phyloP scores from a whole-genome alignment of 2,888 invertebrate genomes.

The Bembecia ichneumoniformis region DNA sequence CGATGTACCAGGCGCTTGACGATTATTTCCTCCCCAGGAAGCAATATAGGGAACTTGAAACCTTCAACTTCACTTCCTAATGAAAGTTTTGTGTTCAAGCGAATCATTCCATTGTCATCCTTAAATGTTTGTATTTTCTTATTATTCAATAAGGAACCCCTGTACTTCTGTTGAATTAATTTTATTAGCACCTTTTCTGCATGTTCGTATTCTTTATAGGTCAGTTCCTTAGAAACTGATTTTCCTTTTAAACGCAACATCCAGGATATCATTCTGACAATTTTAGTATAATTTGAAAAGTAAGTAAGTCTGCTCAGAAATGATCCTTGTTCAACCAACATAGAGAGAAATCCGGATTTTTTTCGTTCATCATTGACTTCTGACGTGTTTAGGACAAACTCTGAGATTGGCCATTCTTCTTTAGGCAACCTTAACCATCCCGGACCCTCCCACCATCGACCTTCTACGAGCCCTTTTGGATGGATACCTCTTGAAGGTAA shows the following conservation, averaged over 20 bases:
- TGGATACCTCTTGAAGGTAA: neutral
- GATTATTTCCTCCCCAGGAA: slow-evolving; percentile 1
- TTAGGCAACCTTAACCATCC: neutral
- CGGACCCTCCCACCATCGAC: neutral
- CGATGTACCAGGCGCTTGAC: slow-evolving; percentile 1
- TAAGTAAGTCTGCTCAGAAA: neutral
- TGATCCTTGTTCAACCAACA: neutral
- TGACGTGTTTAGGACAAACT: neutral
- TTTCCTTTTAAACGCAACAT: too few relatives aligned
- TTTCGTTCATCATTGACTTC: neutral
- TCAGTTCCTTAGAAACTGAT: too few relatives aligned
- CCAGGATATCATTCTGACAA: slow-evolving; percentile 3
- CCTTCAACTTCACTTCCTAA: neutral
- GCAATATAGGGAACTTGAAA: neutral
- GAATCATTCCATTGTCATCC: too few relatives aligned
- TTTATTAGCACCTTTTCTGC: too few relatives aligned
- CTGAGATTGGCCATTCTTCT: neutral
- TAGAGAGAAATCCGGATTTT: neutral
- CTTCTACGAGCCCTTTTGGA: neutral
- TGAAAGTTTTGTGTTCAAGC: neutral
- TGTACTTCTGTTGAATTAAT: too few relatives aligned
- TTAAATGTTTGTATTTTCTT: too few relatives aligned
- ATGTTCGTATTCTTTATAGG: too few relatives aligned
- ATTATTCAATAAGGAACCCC: too few relatives aligned
- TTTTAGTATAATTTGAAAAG: slow-evolving; percentile 4